Conservation (phyloP, 2,113 vertebrate genomes). For the Octodon degus region DNA sequence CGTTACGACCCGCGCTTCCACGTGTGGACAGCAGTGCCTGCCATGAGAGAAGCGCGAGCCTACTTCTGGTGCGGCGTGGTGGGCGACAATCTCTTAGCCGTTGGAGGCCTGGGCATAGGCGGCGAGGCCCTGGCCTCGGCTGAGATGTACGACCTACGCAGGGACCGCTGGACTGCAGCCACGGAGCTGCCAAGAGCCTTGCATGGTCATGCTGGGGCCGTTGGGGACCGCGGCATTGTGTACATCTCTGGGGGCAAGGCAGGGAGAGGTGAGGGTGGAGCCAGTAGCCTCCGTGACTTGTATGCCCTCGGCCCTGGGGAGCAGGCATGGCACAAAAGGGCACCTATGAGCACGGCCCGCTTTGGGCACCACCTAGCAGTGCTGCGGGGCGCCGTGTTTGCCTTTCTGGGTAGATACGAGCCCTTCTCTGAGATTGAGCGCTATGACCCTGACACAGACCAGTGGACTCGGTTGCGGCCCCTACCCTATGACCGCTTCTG, state of each 20-base stretch:
- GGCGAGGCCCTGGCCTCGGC: constrained; percentile 87
- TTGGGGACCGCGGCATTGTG: constrained; percentile 85
- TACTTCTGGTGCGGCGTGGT: constrained; percentile 92
- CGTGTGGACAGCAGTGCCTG: constrained; percentile 88
- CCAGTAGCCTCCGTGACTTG: constrained; percentile 89
- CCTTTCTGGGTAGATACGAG: constrained; percentile 95
- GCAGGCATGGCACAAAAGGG: constrained; percentile 88
- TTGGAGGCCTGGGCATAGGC: constrained; percentile 88
- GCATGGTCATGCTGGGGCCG: constrained; percentile 91
- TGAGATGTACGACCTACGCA: constrained; percentile 91
- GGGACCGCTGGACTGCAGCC: constrained; percentile 89
- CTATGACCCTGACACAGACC: constrained; percentile 88
- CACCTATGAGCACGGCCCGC: constrained; percentile 94
- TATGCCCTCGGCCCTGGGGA: constrained; percentile 84
- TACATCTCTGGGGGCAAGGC: constrained; percentile 93
- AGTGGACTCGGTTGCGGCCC: constrained; percentile 93
- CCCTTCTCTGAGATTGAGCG: constrained; percentile 96
- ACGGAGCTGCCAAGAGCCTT: constrained; percentile 87
- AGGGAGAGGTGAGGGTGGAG: constrained; percentile 46
- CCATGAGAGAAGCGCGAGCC: constrained; percentile 91
- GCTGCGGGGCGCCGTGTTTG: constrained; percentile 90
- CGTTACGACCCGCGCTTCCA: constrained; percentile 95
- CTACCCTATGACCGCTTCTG: constrained; percentile 91
- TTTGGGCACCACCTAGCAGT: constrained; percentile 94
- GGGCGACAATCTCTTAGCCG: constrained; percentile 88